Evolutionary conservation across 2,797 vertebrate genomes (phyloP).

Genomic region (Sus cebifrons): DNA sequence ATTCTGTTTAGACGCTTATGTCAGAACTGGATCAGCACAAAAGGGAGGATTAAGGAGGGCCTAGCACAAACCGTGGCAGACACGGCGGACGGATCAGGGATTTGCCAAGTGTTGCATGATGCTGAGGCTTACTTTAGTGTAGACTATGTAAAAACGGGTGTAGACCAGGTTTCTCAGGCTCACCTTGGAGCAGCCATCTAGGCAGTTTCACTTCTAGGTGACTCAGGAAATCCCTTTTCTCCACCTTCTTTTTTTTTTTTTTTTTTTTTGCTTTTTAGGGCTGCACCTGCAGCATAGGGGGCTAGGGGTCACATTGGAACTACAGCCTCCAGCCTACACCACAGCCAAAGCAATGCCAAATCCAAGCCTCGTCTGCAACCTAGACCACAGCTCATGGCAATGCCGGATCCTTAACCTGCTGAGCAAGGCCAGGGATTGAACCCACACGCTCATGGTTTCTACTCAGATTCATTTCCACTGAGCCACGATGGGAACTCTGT

Average conservation of each 20-base stretch:
- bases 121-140: neutral
- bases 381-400: too few relatives aligned
- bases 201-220: neutral
- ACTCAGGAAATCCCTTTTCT: neutral
- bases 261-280: too few relatives aligned
- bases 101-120: neutral
- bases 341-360: too few relatives aligned
- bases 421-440: too few relatives aligned
- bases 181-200: neutral
- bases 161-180: neutral
- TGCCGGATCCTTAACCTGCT: too few relatives aligned
- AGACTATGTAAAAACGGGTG: neutral
- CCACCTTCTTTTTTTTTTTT: neutral
- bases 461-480: too few relatives aligned
- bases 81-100: rapidly evolving
- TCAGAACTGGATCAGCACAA: neutral
- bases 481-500: neutral
- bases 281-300: too few relatives aligned
- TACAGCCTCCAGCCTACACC: too few relatives aligned
- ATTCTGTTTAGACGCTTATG: neutral
- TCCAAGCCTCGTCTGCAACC: too few relatives aligned
- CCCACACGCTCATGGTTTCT: too few relatives aligned
- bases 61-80: neutral
- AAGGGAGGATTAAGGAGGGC: neutral
- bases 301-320: too few relatives aligned